These are phyloP conservation scores for Pimpla rufipes DNA, from an alignment of 2,888 invertebrate species.

Conservation along the genomic window DNA sequence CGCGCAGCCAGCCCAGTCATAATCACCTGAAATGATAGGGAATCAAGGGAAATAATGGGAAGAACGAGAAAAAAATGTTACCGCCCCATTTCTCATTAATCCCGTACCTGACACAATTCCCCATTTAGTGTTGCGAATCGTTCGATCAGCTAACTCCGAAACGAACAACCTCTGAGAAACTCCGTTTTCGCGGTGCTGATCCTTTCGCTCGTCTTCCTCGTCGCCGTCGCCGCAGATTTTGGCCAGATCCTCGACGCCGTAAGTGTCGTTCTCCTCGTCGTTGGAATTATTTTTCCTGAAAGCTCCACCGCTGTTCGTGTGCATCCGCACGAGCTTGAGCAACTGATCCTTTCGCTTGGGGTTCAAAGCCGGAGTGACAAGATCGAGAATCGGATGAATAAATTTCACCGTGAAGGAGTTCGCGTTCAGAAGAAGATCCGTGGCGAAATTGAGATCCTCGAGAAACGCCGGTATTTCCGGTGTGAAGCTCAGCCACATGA, in stretches of 20 bases:
- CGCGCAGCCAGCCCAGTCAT: constrained; percentile 86
- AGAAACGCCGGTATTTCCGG: constrained; percentile 75
- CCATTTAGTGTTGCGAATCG: constrained; percentile 78
- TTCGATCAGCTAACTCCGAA: constrained; percentile 72
- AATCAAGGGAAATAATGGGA: constrained; percentile 58
- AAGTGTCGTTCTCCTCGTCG: constrained; percentile 80
- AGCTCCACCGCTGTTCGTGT: constrained; percentile 81
- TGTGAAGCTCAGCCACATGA: constrained; percentile 75
- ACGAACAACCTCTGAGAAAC: constrained; percentile 23
- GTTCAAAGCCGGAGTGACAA: constrained; percentile 73
- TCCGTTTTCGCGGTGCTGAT: constrained; percentile 36
- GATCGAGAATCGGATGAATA: constrained; percentile 75
- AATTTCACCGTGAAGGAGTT: constrained; percentile 77
- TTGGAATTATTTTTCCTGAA: constrained; percentile 67
- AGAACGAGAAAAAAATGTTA: not conserved
- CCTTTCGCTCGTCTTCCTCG: constrained; percentile 20
- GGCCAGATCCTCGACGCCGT: constrained; percentile 86
- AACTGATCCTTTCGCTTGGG: constrained; percentile 72
- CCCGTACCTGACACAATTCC: constrained; percentile 73
- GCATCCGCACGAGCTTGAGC: constrained; percentile 74
- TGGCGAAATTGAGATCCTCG: constrained; percentile 74
- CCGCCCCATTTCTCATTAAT: constrained; percentile 2
- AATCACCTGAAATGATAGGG: constrained; percentile 78
- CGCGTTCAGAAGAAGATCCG: constrained; percentile 74
- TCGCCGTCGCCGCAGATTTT: constrained; percentile 40